These are phyloP conservation scores for Trissoscelio sp. DNA, from an alignment of 2,888 invertebrate species.

Conservation along the genomic window DNA sequence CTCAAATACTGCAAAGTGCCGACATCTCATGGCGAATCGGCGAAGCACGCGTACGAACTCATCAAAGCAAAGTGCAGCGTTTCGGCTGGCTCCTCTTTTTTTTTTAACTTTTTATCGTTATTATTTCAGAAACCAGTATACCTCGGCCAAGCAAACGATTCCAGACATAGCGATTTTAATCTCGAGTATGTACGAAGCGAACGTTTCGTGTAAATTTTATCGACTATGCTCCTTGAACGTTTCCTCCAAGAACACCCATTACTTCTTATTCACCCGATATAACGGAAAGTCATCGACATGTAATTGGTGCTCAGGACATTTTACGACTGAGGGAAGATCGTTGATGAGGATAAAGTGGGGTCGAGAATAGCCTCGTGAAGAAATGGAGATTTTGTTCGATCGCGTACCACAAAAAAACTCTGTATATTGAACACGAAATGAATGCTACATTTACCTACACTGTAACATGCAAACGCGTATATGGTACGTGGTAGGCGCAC, in stretches of 20 bases:
- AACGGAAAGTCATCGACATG: constrained; percentile 69
- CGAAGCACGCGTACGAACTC: constrained; percentile 55
- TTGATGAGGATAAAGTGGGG: constrained; percentile 70
- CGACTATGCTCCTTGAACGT: constrained; percentile 57
- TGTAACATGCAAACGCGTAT: constrained; percentile 33
- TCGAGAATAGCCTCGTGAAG: constrained; percentile 66
- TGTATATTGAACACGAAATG: constrained; percentile 48
- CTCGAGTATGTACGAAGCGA: constrained; percentile 58
- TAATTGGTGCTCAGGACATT: constrained; percentile 70
- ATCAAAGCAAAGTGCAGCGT: constrained; percentile 60
- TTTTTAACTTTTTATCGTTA: constrained; percentile 60
- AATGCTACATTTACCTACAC: constrained; percentile 26
- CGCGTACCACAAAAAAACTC: constrained; percentile 52
- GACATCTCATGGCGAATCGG: constrained; percentile 60
- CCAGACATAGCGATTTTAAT: constrained; percentile 62
- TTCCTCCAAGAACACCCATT: constrained; percentile 62
- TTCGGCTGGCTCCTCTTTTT: constrained; percentile 35
- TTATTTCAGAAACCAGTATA: constrained; percentile 60
- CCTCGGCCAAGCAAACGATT: constrained; percentile 51
- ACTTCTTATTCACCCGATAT: constrained; percentile 69
- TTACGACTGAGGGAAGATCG: constrained; percentile 68
- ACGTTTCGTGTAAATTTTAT: constrained; percentile 66
- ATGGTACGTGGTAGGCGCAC: neutral
- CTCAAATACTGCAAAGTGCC: constrained; percentile 53
- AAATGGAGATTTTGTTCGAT: constrained; percentile 68